Conservation (phyloP, 1,140 invertebrate species). For the Campodea augens region DNA sequence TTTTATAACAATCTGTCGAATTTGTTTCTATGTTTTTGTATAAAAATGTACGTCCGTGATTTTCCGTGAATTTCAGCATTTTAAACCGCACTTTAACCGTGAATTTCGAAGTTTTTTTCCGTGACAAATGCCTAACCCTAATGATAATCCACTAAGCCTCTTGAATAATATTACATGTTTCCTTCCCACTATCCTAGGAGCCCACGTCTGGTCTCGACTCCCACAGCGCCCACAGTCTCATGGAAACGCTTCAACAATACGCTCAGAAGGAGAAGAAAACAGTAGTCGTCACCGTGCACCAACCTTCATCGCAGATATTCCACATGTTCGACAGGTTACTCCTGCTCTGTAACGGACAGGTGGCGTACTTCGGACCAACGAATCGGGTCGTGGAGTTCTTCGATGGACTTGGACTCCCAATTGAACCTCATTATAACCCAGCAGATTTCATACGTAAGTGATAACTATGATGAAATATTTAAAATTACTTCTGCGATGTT, state of each 20-base stretch:
- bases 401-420: conserved; percentile 44
- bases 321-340: conserved; percentile 66
- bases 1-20: no score
- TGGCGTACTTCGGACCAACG: conserved; percentile 58
- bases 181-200: conserved; percentile 33
- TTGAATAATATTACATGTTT: no score
- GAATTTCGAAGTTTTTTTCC: no score
- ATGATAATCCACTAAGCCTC: no score
- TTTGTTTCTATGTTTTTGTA: no score
- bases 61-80: no score
- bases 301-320: conserved; percentile 75
- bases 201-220: conserved; percentile 72
- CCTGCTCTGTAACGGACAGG: conserved; percentile 50
- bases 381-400: conserved; percentile 58
- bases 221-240: conserved; percentile 54
- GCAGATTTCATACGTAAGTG: conserved; percentile 73
- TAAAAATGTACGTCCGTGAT: no score
- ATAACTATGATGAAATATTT: conserved; percentile 2
- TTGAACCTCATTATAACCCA: conserved; percentile 64
- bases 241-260: conserved; percentile 50
- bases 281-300: conserved; percentile 63
- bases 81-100: no score
- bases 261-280: conserved; percentile 59
- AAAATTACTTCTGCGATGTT: no score
- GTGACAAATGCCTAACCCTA: no score